A percentile compares a stretch with the other conserved stretches of the same genome.
phyloP scores from a whole-genome alignment of 2,113 vertebrate genomes.

The Urocynchramus pylzowi region DNA sequence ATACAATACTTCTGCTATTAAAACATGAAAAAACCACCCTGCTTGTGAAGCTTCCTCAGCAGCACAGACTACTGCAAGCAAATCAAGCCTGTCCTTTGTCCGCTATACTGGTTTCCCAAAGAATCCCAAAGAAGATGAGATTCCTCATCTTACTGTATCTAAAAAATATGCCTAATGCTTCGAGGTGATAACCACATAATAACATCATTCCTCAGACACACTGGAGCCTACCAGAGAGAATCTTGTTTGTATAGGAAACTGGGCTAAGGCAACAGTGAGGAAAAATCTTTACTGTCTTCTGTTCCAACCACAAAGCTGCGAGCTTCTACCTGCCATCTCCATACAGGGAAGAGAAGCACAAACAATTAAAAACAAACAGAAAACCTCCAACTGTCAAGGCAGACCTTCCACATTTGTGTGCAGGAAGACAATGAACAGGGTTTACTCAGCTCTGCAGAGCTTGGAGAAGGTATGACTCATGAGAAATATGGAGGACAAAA shows the following conservation, averaged over 20 bases:
- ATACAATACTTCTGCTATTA: not conserved
- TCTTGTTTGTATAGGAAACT: conserved; percentile 44
- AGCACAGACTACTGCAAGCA: not conserved
- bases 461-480: not conserved
- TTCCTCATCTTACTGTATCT: not conserved
- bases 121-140: not conserved
- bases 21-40: not conserved
- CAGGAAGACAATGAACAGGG: not conserved
- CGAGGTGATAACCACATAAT: conserved; percentile 19
- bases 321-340: conserved; percentile 40
- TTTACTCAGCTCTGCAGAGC: not conserved
- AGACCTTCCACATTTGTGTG: not conserved
- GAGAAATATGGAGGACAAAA: not conserved
- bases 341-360: not conserved
- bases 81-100: not conserved
- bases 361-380: not conserved
- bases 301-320: not conserved
- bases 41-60: not conserved
- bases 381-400: not conserved
- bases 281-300: not conserved
- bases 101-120: not conserved
- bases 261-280: not conserved
- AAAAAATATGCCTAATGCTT: not conserved
- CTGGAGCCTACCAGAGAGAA: conserved; percentile 19
- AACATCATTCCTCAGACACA: conserved; percentile 39